Evolutionary conservation across 2,113 vertebrate genomes (phyloP).

Genomic region (Anoplopoma fimbria): DNA sequence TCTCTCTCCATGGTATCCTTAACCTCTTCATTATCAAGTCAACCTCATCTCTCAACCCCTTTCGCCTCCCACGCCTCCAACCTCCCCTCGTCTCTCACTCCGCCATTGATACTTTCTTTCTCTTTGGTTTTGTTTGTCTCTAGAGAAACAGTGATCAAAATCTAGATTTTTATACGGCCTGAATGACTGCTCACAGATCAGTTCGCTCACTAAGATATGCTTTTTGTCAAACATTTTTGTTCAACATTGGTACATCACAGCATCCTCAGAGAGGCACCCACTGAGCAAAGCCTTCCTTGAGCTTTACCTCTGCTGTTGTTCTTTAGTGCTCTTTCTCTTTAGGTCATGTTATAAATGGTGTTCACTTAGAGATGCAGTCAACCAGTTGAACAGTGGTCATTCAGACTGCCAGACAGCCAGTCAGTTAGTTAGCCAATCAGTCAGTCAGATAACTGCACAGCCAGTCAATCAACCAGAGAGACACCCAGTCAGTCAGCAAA

Average conservation of each 20-base stretch:
- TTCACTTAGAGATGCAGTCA: constrained; percentile 47
- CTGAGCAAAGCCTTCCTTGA: background rate
- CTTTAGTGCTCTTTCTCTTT: constrained; percentile 6
- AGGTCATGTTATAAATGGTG: constrained; percentile 41
- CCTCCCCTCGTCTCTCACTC: constrained; percentile 7
- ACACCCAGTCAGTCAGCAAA: constrained; percentile 93
- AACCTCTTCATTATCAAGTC: constrained; percentile 75
- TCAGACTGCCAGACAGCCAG: constrained; percentile 38
- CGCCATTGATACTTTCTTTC: background rate
- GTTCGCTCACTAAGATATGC: background rate
- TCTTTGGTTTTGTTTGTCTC: constrained; percentile 38
- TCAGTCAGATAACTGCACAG: constrained; percentile 61
- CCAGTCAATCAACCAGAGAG: constrained; percentile 82
- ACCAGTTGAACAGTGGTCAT: constrained; percentile 31
- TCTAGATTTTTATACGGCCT: background rate
- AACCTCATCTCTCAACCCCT: constrained; percentile 63
- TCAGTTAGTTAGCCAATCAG: constrained; percentile 54
- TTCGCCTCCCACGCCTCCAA: constrained; percentile 21
- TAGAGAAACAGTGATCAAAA: background rate
- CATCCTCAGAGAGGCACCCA: background rate
- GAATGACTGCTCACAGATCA: background rate
- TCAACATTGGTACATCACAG: background rate
- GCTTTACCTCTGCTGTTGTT: constrained; percentile 11
- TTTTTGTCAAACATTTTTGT: background rate
- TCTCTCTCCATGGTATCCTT: constrained; percentile 68